Evolutionary conservation across 2,113 vertebrate species (phyloP), one percentile per base, ranked within the genome.

Genomic region (Cephalopholis sonnerati): DNA sequence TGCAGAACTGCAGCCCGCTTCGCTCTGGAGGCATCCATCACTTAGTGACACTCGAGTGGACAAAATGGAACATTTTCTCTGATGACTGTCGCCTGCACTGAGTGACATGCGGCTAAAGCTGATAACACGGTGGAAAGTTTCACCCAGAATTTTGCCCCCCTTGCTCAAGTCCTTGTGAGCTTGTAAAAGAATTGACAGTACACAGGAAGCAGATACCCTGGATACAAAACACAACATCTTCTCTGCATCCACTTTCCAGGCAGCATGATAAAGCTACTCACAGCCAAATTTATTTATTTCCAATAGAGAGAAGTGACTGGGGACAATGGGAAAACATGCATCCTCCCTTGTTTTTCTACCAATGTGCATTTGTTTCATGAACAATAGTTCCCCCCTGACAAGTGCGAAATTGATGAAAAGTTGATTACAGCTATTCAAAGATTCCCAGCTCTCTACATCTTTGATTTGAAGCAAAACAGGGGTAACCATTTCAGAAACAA

Each of bases 31-130:
- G 84, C 84, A 65, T 87, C 84, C 86, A 77, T 92, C 90, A 90
- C 85, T 93, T 90, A 88, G 85, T 86, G 87, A 90, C 92, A 89
- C 89, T 81, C 13, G 78, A 83, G 61, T 72, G 86, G 83, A 86
- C 89, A 88, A 89, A 85, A 82, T 53, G 58, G 73, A 89, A 81
- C 82, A 84, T 85, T 87, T 90, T 85, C 87, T 88, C 74, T 80
- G 77, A 90, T 82, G 81, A 82, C 83, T 67, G 80, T 74, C 65
- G 48, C 22, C 51, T 78, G 81, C 71, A 16, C 17, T 78, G 84
- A 87, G 59, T 84, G 90, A 89, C 84, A 65, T 72, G 62, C 18
- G 44, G 57, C 76, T 51, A 65, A 81, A 87, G 73, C 79, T 18
- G 77, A 78, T 83, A 79, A 74, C 71, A n/a, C 7, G 32, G 11